Evolutionary conservation across 2,888 invertebrate species (phyloP).

Genomic region (Agrochola litura): DNA sequence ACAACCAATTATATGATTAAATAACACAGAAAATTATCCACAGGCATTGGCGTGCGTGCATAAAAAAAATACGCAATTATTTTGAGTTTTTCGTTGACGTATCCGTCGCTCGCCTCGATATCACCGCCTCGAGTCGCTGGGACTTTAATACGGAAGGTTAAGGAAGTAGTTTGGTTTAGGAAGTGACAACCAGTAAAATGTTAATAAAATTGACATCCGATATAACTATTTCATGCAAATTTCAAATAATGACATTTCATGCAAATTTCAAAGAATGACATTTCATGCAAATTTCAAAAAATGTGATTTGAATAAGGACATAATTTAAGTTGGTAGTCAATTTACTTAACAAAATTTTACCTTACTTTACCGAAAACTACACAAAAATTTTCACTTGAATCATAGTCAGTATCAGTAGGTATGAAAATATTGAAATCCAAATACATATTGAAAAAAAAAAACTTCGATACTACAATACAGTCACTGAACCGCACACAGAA

Average conservation of each 20-base stretch:
- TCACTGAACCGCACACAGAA: constrained; percentile 20
- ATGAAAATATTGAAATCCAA: background rate
- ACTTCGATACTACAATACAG: background rate
- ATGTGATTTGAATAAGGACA: too few relatives aligned
- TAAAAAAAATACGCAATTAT: too few relatives aligned
- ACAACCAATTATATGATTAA: too few relatives aligned
- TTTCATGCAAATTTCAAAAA: background rate
- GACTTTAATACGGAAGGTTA: too few relatives aligned
- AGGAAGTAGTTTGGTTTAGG: too few relatives aligned
- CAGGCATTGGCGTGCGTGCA: too few relatives aligned
- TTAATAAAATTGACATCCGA: background rate
- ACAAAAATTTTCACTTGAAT: background rate
- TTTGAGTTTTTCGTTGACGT: too few relatives aligned
- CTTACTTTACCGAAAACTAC: background rate
- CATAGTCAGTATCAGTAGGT: background rate
- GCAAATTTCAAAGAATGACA: background rate
- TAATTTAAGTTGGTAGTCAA: background rate
- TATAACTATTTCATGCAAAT: background rate
- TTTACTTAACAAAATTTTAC: background rate
- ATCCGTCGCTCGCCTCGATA: too few relatives aligned
- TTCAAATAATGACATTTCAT: too few relatives aligned
- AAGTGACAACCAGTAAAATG: background rate
- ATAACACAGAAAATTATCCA: too few relatives aligned
- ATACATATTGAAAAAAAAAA: background rate
- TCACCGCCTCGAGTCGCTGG: too few relatives aligned